Conservation (phyloP, 2,888 invertebrate genomes). For the Lycocerus yunnanus region DNA sequence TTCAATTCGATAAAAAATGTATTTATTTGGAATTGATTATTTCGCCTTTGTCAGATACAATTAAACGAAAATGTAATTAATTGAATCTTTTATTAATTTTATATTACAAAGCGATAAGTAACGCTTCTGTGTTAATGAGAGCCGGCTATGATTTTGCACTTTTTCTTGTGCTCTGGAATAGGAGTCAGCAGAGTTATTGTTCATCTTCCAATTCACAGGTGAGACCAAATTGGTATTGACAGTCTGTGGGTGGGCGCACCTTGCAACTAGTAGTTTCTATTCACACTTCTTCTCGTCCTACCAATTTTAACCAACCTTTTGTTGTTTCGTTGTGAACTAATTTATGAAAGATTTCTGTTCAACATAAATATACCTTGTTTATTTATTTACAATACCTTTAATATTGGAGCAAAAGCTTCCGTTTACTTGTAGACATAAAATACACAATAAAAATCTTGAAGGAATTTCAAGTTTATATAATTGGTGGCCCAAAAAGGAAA, state of each 20-base stretch:
- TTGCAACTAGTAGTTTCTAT: conserved; percentile 42
- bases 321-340: neutral
- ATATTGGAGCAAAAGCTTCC: neutral
- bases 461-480: neutral
- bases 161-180: neutral
- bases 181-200: neutral
- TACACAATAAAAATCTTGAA: neutral
- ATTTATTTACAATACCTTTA: neutral
- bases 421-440: neutral
- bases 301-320: neutral
- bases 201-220: conserved; percentile 11
- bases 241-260: conserved; percentile 42
- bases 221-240: conserved; percentile 37
- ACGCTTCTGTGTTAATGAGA: neutral
- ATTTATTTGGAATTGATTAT: neutral
- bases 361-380: neutral
- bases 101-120: neutral
- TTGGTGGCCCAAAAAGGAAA: neutral
- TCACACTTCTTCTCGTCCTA: conserved; percentile 40
- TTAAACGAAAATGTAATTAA: neutral
- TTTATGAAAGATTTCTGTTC: conserved; percentile 14
- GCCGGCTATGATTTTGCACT: neutral
- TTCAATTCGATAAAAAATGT: neutral
- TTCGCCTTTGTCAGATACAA: neutral
- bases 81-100: neutral